Conservation (phyloP, 2,113 vertebrate species). For the Upupa epops region DNA sequence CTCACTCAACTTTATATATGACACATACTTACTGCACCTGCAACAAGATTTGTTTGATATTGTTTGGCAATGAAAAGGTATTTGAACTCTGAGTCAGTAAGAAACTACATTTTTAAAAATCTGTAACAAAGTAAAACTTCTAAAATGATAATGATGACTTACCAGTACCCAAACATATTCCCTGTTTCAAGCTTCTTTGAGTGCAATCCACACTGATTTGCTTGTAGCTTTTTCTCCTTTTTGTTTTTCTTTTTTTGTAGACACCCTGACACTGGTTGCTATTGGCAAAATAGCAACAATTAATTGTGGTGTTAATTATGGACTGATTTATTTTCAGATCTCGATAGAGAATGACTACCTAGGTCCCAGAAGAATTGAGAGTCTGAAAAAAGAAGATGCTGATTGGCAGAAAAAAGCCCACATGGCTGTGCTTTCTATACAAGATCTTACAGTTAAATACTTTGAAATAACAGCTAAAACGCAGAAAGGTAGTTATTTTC, state of each 20-base stretch:
- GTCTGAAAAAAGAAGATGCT: conserved; percentile 90
- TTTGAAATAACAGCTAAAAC: conserved; percentile 95
- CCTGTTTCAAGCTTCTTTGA: neutral
- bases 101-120: neutral
- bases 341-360: conserved; percentile 96
- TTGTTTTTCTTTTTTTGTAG: neutral
- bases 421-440: conserved; percentile 92
- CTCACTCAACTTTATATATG: too few species aligned
- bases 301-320: neutral
- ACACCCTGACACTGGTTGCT: neutral
- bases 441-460: conserved; percentile 97
- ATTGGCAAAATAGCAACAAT: neutral
- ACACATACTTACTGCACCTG: too few species aligned
- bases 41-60: too few species aligned
- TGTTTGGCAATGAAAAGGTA: neutral
- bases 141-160: neutral
- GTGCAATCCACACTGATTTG: neutral
- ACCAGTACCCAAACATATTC: rapidly evolving
- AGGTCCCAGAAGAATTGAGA: conserved; percentile 92
- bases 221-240: neutral
- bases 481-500: conserved; percentile 87
- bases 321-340: conserved; percentile 81
- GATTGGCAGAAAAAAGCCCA: conserved; percentile 97
- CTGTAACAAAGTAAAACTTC: neutral
- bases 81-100: neutral